These are phyloP conservation scores for Stomatorhinus ivindoensis DNA, from an alignment of 2,113 vertebrate genomes.

Conservation along the genomic window DNA sequence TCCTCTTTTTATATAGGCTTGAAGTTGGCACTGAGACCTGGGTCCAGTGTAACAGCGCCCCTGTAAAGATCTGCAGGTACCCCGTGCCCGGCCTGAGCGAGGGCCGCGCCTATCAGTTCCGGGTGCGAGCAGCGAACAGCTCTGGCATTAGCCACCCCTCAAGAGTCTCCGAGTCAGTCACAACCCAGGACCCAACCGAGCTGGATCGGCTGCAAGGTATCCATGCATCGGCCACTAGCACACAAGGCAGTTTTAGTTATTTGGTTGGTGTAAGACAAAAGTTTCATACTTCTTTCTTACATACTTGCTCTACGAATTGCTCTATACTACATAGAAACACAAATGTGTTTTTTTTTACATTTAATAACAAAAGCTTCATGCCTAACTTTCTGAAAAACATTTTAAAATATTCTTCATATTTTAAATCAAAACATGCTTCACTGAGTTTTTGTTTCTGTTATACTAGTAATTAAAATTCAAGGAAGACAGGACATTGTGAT, in stretches of 20 bases:
- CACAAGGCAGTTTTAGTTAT: not conserved
- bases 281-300: not conserved
- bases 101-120: constrained; percentile 78
- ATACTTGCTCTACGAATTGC: not conserved
- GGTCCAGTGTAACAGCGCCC: constrained; percentile 87
- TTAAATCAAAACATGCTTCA: not conserved
- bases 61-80: constrained; percentile 84
- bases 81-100: constrained; percentile 75
- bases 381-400: not conserved
- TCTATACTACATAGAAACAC: not conserved
- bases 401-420: not conserved
- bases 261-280: not conserved
- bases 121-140: constrained; percentile 83
- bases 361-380: not conserved
- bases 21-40: constrained; percentile 79
- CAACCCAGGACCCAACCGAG: constrained; percentile 72
- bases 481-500: constrained; percentile 72
- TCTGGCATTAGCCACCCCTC: constrained; percentile 83
- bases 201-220: constrained; percentile 73
- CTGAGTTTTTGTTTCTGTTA: constrained; percentile 37
- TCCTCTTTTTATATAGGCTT: constrained; percentile 54
- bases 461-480: constrained; percentile 73
- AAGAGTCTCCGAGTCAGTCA: constrained; percentile 70
- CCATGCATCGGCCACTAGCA: not conserved
- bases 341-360: not conserved